A percentile compares a stretch with the other conserved stretches of the same genome.
phyloP scores from a whole-genome alignment of 2,888 invertebrate species.

The Tenthredo livida region DNA sequence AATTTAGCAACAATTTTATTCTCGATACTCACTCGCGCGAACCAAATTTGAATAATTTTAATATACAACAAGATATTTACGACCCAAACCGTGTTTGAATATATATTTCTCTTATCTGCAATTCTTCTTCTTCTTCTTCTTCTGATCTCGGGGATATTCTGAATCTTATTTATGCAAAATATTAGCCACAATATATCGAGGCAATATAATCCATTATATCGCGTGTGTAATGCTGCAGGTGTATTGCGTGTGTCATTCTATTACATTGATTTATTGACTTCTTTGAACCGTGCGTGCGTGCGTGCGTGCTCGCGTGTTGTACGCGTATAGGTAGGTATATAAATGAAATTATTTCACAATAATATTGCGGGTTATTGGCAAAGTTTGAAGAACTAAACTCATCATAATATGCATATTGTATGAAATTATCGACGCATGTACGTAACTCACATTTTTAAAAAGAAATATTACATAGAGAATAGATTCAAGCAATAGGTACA shows the following conservation, averaged over 20 bases:
- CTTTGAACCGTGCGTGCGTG: no score
- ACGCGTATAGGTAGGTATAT: no score
- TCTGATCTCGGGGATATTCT: neutral
- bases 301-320: no score
- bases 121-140: neutral
- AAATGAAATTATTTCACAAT: neutral
- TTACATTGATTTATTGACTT: neutral
- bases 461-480: no score
- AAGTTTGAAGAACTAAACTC: neutral
- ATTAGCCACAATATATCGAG: neutral
- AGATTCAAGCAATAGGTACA: slow-evolving; percentile 8
- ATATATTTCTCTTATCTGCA: neutral
- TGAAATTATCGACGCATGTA: neutral
- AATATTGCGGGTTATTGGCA: neutral
- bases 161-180: neutral
- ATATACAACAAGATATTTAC: neutral
- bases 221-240: neutral
- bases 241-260: neutral
- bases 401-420: neutral
- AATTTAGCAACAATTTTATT: neutral
- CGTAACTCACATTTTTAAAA: neutral
- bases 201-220: neutral
- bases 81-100: neutral
- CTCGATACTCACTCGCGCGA: neutral
- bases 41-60: slow-evolving; percentile 11